Conservation (phyloP, 2,113 vertebrate genomes). For the Cebus imitator region DNA sequence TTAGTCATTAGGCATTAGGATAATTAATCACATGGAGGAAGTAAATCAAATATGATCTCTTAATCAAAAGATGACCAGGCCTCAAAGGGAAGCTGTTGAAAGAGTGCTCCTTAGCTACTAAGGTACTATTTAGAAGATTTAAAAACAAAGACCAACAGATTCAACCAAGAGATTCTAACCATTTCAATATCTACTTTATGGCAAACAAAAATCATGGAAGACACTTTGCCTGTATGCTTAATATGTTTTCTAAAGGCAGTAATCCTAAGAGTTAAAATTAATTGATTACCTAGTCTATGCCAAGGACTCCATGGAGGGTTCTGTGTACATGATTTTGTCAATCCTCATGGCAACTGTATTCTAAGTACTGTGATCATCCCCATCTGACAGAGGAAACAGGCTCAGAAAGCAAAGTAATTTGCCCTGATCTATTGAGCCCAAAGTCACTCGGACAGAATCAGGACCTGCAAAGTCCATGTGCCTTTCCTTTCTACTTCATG, state of each 20-base stretch:
- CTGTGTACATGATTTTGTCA: neutral
- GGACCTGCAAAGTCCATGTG: neutral
- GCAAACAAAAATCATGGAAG: neutral
- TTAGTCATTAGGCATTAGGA: slow-evolving; percentile 41
- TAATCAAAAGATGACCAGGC: slow-evolving; percentile 63
- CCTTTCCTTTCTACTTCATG: neutral
- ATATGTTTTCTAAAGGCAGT: neutral
- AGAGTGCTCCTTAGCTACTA: neutral
- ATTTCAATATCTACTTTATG: slow-evolving; percentile 37
- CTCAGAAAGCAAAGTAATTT: neutral
- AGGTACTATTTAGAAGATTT: neutral
- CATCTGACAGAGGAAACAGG: neutral
- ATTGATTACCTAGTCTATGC: neutral
- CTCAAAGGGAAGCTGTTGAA: slow-evolving; percentile 7
- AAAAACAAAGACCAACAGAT: slow-evolving; percentile 10
- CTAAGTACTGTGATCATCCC: neutral
- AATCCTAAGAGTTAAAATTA: neutral
- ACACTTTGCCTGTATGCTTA: neutral
- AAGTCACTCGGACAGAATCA: neutral
- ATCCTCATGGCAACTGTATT: neutral
- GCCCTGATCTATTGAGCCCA: neutral
- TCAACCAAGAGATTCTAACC: slow-evolving; percentile 30
- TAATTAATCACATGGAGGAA: slow-evolving; percentile 67
- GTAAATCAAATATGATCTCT: neutral
- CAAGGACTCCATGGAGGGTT: neutral